Evolutionary conservation across 2,113 vertebrate genomes (phyloP), one percentile per base, ranked within the genome.

Genomic region (Xerus inauris): DNA sequence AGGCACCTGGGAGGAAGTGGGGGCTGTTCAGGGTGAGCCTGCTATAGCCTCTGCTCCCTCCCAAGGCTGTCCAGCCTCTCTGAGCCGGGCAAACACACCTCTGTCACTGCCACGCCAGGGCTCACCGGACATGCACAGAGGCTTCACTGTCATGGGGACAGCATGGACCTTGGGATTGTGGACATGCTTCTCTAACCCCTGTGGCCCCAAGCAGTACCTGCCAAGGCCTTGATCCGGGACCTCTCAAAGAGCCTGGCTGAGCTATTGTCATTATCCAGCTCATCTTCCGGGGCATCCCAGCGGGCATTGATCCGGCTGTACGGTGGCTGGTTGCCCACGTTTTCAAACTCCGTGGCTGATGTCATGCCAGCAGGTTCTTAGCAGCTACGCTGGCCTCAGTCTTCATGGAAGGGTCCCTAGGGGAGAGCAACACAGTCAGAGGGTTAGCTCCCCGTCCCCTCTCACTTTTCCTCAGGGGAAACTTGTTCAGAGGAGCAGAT

Each of bases 171-270:
- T 6, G 0, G 71, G 57, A 65, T 2, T 16, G 3, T 4, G 28
- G 84, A 32, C 67, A 59, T 0, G 19, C 72, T 85, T 67, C 77
- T 81, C 77, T 62, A 65, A 54, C 64, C 87, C 89, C 79, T 62
- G 20, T 0, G 0, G 32, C 96, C 89, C 97, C 89, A 40, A 5
- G 20, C 5, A 69, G 20, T 98, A 99, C 99, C 99, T 99, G 99
- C 99, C 65, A 99, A 99, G 72, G 99, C 99, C 98, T 99, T 99
- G 99, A 99, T 99, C 98, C 99, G 99, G 54, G 99, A 99, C 97
- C 99, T 99, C 98, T 99, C 99, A 1, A 99, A 99, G 91, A 99
- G 99, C 76, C 99, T 98, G 0, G 99, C 99, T 0, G 99, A 99
- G 99, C 99, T 99, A 99, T 99, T 99, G 99, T 99, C 99, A 0